Base-by-base conservation (phyloP, 2,888 invertebrate species). In the Eristalis arbustorum region DNA sequence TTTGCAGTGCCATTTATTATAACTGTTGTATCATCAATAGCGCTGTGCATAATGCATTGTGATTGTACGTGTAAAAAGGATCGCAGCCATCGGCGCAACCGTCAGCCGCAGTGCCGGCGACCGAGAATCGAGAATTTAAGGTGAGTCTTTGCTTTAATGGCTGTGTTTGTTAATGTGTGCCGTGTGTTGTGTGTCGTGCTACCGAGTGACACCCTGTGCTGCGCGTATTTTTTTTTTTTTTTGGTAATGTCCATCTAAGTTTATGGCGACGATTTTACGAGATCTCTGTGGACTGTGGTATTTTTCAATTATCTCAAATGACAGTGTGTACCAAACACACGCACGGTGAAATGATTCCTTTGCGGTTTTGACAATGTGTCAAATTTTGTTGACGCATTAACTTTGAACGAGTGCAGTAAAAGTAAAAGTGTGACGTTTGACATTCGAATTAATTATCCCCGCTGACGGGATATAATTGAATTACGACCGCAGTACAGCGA, bases 41-140 rank as follows among this genome's bases (percentile, higher is more conserved):
- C 96, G 34, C 94, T 97, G 82, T 97, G 97, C 93, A 96, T 97
- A 81, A 95, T 97, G 95, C 97, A 97, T 92, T 97, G 97, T 93
- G 97, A 97, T 93, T 97, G 97, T 93, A 94, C 95, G 89, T 96
- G 93, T 93, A 95, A 93, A 90, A 94, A 94, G 93, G 96, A 91
- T 89, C 93, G 96, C 80, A 93, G 95, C 80, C 95, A 95, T 82
- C 95, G 95, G 49, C 94, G 95, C 83, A 94, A 95, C 69, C 93
- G 93, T 82, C 88, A 85, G 68, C 91, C 91, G 57, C 92, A 92
- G 89, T 91, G 95, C 73, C 95, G 95, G 67, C 94, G 95, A 89
- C 93, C 94, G 89, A 93, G 94, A 91, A 94, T 94, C 90, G 94
- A 94, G 90, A 94, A 94, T 92, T 93, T 94, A 91, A 94, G 94